phyloP scores from a whole-genome alignment of 2,888 invertebrate genomes.

The Orgyia antiqua region DNA sequence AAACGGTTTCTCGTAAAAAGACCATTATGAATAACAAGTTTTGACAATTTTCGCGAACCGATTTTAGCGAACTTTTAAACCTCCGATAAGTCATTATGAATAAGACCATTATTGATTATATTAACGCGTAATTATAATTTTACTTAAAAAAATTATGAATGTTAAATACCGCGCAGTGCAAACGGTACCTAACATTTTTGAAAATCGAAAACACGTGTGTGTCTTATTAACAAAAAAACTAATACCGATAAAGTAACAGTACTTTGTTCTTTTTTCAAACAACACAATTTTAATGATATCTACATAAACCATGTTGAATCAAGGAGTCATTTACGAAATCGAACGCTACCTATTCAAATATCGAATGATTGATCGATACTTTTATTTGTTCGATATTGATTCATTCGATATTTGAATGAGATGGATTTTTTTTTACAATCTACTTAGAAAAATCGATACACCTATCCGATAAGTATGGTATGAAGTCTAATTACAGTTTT shows the following conservation, averaged over 20 bases:
- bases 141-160: too few relatives aligned
- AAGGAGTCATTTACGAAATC: conserved; percentile 41
- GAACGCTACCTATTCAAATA: conserved; percentile 54
- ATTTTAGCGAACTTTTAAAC: too few relatives aligned
- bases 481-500: conserved; percentile 71
- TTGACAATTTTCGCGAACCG: too few relatives aligned
- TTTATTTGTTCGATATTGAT: conserved; percentile 64
- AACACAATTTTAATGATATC: conserved; percentile 7
- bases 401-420: conserved; percentile 56
- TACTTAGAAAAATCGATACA: conserved; percentile 71
- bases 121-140: too few relatives aligned
- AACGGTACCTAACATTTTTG: conserved; percentile 12
- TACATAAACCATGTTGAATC: conserved; percentile 9
- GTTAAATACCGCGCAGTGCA: too few relatives aligned
- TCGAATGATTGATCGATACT: conserved; percentile 71
- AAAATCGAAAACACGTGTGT: too few relatives aligned
- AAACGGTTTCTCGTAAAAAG: too few relatives aligned
- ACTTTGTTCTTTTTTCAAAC: conserved; percentile 1
- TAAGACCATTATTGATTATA: too few relatives aligned
- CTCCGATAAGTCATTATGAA: too few relatives aligned
- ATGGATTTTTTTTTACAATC: conserved; percentile 56
- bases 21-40: too few relatives aligned
- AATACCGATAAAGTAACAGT: conserved; percentile 3
- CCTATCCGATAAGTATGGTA: conserved; percentile 65
- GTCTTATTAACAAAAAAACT: conserved; percentile 4